Evolutionary conservation across 2,888 invertebrate species (phyloP).

Genomic region (Platerodrilus igneus): DNA sequence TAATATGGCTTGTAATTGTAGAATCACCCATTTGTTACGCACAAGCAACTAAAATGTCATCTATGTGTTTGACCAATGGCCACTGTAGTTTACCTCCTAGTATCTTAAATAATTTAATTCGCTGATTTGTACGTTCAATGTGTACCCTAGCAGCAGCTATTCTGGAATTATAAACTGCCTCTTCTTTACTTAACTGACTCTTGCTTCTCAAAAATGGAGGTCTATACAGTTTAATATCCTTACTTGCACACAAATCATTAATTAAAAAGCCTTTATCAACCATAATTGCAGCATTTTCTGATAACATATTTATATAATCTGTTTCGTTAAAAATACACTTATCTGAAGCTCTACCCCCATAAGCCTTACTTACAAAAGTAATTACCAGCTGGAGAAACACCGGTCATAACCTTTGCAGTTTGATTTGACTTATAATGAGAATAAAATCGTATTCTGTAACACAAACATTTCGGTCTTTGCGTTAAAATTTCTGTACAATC

Average conservation of each 20-base stretch:
- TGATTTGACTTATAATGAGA: constrained; percentile 14
- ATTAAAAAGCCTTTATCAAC: constrained; percentile 23
- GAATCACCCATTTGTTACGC: too few species aligned
- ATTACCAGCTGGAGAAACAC: constrained; percentile 17
- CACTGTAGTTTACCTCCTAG: constrained; percentile 7
- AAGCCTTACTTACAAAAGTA: constrained; percentile 11
- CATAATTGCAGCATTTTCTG: constrained; percentile 13
- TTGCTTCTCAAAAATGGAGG: constrained; percentile 22
- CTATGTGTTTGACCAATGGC: neutral
- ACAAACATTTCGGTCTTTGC: constrained; percentile 7
- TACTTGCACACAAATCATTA: constrained; percentile 12
- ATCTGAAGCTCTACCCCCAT: too few species aligned
- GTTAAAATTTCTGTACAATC: constrained; percentile 5
- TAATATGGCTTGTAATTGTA: too few species aligned
- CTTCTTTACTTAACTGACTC: constrained; percentile 15
- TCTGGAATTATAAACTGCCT: constrained; percentile 14
- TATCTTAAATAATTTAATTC: constrained; percentile 18
- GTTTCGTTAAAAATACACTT: constrained; percentile 18
- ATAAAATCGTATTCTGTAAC: constrained; percentile 6
- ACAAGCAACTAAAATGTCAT: constrained; percentile 2
- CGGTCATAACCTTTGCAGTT: constrained; percentile 16
- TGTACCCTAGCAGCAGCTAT: constrained; percentile 26
- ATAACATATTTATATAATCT: constrained; percentile 8
- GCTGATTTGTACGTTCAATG: constrained; percentile 18
- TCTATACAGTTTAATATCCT: constrained; percentile 16